Evolutionary conservation across 1,140 invertebrate genomes (phyloP).

Genomic region (Cherax quadricarinatus): DNA sequence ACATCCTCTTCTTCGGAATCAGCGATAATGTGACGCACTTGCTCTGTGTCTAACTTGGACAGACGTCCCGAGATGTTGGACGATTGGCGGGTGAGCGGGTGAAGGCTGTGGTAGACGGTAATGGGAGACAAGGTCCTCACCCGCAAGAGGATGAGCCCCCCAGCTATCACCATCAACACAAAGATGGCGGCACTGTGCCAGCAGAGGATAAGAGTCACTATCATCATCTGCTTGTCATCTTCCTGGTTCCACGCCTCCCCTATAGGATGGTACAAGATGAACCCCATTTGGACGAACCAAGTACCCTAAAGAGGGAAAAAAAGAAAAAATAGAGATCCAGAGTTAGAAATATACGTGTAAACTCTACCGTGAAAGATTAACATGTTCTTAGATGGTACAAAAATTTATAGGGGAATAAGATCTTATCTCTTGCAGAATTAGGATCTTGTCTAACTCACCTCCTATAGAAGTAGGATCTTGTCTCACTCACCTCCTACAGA

Average conservation of each 20-base stretch:
- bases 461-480: too few relatives aligned
- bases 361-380: background rate
- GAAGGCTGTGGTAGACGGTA: constrained; percentile 21
- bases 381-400: too few relatives aligned
- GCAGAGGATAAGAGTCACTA: constrained; percentile 77
- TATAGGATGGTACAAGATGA: constrained; percentile 79
- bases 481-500: too few relatives aligned
- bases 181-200: constrained; percentile 77
- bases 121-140: constrained; percentile 45
- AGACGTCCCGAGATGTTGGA: background rate
- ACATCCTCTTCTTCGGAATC: constrained; percentile 53
- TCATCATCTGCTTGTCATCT: constrained; percentile 78
- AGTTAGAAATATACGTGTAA: background rate
- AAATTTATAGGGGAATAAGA: too few relatives aligned
- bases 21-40: constrained; percentile 32
- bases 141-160: constrained; percentile 71
- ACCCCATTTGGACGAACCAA: constrained; percentile 80
- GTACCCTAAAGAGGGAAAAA: constrained; percentile 74
- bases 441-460: too few relatives aligned
- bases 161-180: constrained; percentile 75
- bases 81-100: background rate
- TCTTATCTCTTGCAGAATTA: too few relatives aligned
- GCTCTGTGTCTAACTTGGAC: constrained; percentile 28
- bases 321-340: background rate
- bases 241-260: constrained; percentile 76